phyloP scores from a whole-genome alignment of 2,888 invertebrate species.

The Hipparchia sbordonii region DNA sequence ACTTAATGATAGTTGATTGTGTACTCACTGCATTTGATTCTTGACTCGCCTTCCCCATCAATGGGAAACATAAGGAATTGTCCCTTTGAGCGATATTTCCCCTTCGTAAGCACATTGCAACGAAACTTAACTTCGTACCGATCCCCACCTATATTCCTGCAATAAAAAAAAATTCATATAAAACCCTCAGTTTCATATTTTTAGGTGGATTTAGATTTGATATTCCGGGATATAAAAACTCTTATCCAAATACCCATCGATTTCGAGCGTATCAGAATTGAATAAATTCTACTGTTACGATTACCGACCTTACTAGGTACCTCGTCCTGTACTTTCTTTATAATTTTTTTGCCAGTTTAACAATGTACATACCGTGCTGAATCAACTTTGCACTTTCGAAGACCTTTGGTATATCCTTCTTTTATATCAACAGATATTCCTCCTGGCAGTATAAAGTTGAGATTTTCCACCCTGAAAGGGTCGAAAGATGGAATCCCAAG shows the following conservation, averaged over 20 bases:
- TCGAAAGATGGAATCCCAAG: conserved; percentile 54
- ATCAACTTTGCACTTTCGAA: conserved; percentile 57
- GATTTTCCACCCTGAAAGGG: conserved; percentile 53
- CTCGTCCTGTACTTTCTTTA: background rate
- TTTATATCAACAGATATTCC: conserved; percentile 52
- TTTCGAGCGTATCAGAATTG: too few species aligned
- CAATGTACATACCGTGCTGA: conserved; percentile 50
- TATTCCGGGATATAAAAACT: too few species aligned
- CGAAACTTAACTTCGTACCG: conserved; percentile 53
- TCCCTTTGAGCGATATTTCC: conserved; percentile 61
- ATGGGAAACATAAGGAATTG: conserved; percentile 57
- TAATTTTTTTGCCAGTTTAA: background rate
- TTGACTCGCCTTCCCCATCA: conserved; percentile 59
- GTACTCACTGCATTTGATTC: conserved; percentile 61
- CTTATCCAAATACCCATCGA: too few species aligned
- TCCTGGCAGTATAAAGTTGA: conserved; percentile 54
- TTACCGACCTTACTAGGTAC: too few species aligned
- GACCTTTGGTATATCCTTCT: conserved; percentile 53
- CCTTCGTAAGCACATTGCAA: conserved; percentile 60
- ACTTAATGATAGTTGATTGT: too few species aligned
- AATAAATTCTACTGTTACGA: too few species aligned
- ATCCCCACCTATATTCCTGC: conserved; percentile 50
- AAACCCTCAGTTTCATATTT: too few species aligned
- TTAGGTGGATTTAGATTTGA: too few species aligned
- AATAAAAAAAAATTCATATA: conserved; percentile 16